Base-by-base conservation (phyloP, 2,888 invertebrate genomes). In the Cyrtodaria siliqua region DNA sequence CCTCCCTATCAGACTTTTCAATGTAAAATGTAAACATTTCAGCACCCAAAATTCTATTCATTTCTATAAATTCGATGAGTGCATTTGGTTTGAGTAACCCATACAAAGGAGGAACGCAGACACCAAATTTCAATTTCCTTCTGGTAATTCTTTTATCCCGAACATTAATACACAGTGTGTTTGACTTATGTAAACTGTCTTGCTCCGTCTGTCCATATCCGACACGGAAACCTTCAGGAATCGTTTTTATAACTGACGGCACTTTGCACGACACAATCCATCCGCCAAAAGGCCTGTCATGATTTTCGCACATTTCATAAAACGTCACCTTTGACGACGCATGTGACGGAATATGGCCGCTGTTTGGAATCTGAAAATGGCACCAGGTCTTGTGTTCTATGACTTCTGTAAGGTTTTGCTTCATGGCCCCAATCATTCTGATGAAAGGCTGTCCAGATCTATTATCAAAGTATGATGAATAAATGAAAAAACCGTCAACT, bases 41-140 rank as follows among this genome's bases (percentile, higher is more conserved):
- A 14, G 84, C 87, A 6, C 91, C 91, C 12, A 91, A 72, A 8
- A 90, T 26, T 26, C 79, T 71, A 24, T 85, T 81, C 18, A 90
- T 68, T 64, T 90, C 89, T 26, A 91, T 74, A 52, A 89, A 90
- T 68, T 90, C 89, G 6, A 90, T 72, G 9, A 91, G 66, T 6
- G 79, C 63, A 6, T 84, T 78, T 29, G 77, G 61, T 16, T 80
- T 69, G 8, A 89, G 72, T 12, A 70, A 57, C 2, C 90, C 90
- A 55, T 85, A 89, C 18, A 91, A 59, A 14, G 91, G 91, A 0
- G 91, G 87, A 23, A 89, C 85, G 81, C 91, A 91, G 12, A 90
- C 80, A 8, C 86, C 86, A 62, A 86, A 86, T 18, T 83, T 77
- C n/a, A 64, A 40, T 53, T 59, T 78, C 57, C 60, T 53, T 42